Evolutionary conservation across 1,140 invertebrate genomes (phyloP).

Genomic region (Drosophila sucinea): DNA sequence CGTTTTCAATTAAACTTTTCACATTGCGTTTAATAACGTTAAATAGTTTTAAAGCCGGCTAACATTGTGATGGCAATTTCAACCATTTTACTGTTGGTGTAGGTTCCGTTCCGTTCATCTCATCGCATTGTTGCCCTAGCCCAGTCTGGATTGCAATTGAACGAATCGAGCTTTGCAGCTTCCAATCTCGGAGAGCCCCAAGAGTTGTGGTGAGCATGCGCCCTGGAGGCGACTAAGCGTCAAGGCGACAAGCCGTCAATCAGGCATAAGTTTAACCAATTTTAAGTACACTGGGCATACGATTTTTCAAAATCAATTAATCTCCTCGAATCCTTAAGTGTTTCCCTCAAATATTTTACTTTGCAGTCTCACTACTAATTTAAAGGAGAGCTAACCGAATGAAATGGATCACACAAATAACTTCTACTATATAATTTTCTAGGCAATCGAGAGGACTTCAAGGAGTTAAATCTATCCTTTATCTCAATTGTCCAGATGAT

Average conservation of each 20-base stretch:
- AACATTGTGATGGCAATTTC: constrained; percentile 37
- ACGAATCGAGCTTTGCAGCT: constrained; percentile 48
- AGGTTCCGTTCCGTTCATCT: constrained; percentile 24
- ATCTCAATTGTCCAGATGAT: no score
- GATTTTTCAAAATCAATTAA: neutral
- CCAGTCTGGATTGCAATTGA: constrained; percentile 24
- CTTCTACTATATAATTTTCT: no score
- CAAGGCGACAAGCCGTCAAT: neutral
- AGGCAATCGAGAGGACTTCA: no score
- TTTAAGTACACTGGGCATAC: constrained; percentile 7
- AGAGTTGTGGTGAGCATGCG: constrained; percentile 50
- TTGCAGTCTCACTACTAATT: no score
- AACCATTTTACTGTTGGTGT: constrained; percentile 46
- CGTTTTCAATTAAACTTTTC: constrained; percentile 77
- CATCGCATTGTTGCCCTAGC: constrained; percentile 19
- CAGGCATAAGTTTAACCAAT: neutral
- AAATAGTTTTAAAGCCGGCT: constrained; percentile 64
- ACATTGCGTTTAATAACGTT: constrained; percentile 72
- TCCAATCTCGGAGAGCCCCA: constrained; percentile 12
- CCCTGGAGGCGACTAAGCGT: neutral
- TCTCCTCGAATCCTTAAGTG: neutral
- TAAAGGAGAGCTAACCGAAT: no score
- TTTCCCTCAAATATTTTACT: no score
- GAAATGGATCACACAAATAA: no score
- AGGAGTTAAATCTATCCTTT: no score